Conservation (phyloP, 2,113 vertebrate genomes). For the Reinhardtius hippoglossoides region DNA sequence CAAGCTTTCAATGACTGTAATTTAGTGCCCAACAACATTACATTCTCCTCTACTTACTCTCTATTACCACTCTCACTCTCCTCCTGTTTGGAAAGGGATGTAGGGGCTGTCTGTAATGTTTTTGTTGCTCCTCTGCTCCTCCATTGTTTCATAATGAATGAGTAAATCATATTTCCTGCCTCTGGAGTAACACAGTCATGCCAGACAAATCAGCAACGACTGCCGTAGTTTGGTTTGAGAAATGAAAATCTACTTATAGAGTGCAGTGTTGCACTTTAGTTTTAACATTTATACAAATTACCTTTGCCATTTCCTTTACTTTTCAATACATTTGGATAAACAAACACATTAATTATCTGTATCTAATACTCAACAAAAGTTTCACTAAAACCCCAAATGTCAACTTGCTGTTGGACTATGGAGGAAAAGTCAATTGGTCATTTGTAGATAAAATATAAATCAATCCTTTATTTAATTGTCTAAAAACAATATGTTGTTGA, state of each 20-base stretch:
- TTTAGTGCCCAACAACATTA: conserved; percentile 73
- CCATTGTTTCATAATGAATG: conserved; percentile 71
- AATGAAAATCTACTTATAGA: background rate
- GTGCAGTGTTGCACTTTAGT: background rate
- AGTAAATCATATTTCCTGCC: conserved; percentile 70
- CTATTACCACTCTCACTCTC: conserved; percentile 63
- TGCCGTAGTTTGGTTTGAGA: background rate
- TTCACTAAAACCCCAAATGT: background rate
- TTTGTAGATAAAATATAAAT: background rate
- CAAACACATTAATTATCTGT: background rate
- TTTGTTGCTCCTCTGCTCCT: conserved; percentile 60
- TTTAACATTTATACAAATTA: background rate
- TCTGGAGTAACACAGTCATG: conserved; percentile 42
- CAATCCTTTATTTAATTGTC: no score
- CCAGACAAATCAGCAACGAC: conserved; percentile 57
- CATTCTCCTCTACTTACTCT: conserved; percentile 69
- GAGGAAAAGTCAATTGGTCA: background rate
- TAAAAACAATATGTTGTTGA: no score
- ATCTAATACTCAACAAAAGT: background rate
- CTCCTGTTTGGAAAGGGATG: conserved; percentile 55
- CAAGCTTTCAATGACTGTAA: conserved; percentile 77
- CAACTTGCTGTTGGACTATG: background rate
- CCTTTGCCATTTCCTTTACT: background rate
- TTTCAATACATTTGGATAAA: background rate
- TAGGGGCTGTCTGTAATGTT: conserved; percentile 49